phyloP scores from a whole-genome alignment of 2,113 vertebrate genomes.

The Lipophrys pholis region DNA sequence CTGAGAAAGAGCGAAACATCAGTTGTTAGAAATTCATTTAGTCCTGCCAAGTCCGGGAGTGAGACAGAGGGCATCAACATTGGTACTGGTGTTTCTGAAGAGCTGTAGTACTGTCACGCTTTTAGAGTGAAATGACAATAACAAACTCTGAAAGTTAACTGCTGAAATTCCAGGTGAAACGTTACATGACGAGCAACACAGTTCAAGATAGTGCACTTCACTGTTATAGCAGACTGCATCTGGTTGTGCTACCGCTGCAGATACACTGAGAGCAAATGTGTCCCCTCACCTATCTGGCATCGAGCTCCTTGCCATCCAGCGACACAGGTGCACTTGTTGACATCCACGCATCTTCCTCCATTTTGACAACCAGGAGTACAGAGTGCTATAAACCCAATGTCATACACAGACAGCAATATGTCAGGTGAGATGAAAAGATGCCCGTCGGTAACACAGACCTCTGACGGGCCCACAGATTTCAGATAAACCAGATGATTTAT shows the following conservation, averaged over 20 bases:
- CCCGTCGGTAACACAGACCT: slow-evolving; percentile 3
- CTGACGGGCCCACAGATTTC: not conserved
- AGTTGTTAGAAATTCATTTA: not conserved
- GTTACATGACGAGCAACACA: no score
- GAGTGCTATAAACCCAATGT: slow-evolving; percentile 70
- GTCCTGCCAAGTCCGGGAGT: not conserved
- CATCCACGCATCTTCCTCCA: slow-evolving; percentile 83
- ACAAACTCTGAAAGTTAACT: no score
- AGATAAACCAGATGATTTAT: not conserved
- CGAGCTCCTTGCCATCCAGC: slow-evolving; percentile 84
- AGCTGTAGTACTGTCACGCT: no score
- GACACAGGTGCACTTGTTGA: slow-evolving; percentile 84
- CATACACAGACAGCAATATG: no score
- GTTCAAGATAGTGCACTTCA: no score
- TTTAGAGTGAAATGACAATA: no score
- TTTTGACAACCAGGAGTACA: slow-evolving; percentile 85
- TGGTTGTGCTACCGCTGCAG: no score
- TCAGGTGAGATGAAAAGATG: no score
- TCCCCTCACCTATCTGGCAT: slow-evolving; percentile 83
- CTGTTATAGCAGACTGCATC: no score
- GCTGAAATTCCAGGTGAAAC: no score
- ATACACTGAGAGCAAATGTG: not conserved
- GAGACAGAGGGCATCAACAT: not conserved
- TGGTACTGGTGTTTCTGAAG: no score
- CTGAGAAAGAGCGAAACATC: slow-evolving; percentile 42